A percentile compares a stretch with the other conserved stretches of the same genome.
phyloP scores from a whole-genome alignment of 2,113 vertebrate genomes.

The Ariopsis seemanni region DNA sequence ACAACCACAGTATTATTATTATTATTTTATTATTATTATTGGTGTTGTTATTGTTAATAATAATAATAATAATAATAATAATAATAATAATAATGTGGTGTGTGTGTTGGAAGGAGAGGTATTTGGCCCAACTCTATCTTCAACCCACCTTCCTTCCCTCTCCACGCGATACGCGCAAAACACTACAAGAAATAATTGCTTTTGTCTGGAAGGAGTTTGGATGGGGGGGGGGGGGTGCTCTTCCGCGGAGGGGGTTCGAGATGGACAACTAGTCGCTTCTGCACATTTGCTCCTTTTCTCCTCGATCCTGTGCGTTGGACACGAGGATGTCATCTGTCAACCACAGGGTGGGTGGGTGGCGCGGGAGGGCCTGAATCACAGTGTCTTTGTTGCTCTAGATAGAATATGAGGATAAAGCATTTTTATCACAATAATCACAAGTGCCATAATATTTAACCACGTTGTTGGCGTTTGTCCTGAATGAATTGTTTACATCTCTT shows the following conservation, averaged over 20 bases:
- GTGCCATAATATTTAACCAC: not conserved
- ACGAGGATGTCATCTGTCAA: conserved; percentile 73
- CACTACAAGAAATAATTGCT: conserved; percentile 83
- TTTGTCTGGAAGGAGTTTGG: conserved; percentile 81
- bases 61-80: no score
- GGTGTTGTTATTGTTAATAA: no score
- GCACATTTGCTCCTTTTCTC: conserved; percentile 41
- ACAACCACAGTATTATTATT: no score
- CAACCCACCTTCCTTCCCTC: conserved; percentile 65
- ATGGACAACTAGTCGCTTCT: conserved; percentile 76
- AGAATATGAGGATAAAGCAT: not conserved
- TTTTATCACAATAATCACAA: not conserved
- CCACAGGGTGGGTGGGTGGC: conserved; percentile 55
- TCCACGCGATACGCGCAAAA: conserved; percentile 71
- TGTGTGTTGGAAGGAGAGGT: conserved; percentile 31
- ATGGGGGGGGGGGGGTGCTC: conserved; percentile 69
- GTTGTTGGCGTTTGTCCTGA: not conserved
- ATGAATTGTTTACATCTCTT: conserved; percentile 30
- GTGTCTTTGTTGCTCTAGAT: not conserved
- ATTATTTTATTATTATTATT: no score
- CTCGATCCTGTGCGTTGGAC: conserved; percentile 61
- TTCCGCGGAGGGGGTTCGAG: conserved; percentile 70
- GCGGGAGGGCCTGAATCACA: conserved; percentile 14
- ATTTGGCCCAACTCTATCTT: conserved; percentile 67
- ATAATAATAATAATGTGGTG: no score